These are phyloP conservation scores for Myiotriccus ornatus DNA, from an alignment of 2,797 vertebrate genomes.

Conservation along the genomic window DNA sequence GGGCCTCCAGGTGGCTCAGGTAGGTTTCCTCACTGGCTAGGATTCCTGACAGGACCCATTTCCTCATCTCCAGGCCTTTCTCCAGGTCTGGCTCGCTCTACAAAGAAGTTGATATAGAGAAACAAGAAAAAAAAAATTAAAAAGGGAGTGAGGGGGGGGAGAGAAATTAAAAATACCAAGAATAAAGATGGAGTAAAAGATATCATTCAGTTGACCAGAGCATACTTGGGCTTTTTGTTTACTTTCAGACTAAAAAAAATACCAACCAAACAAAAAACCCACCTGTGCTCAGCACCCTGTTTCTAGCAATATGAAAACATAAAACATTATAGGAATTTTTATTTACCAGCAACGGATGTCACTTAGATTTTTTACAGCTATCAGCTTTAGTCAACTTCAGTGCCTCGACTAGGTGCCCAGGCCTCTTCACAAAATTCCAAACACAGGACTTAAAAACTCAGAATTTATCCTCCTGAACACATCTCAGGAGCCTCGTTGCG, in stretches of 20 bases:
- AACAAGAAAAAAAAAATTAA: background rate
- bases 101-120: background rate
- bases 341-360: background rate
- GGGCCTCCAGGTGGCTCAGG: conserved; percentile 89
- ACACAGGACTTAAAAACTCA: background rate
- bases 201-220: background rate
- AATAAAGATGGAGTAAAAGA: background rate
- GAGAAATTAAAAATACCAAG: background rate
- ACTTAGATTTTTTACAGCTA: background rate
- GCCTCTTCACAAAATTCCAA: background rate
- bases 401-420: background rate
- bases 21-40: conserved; percentile 92
- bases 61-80: conserved; percentile 93
- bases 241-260: background rate
- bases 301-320: background rate
- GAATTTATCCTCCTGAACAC: background rate
- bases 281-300: background rate
- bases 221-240: background rate
- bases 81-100: conserved; percentile 90
- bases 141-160: accelerated
- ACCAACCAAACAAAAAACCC: background rate
- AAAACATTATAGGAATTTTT: background rate
- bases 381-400: background rate
- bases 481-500: background rate
- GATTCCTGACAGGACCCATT: conserved; percentile 96